Evolutionary conservation across 2,888 invertebrate genomes (phyloP), one percentile per base, ranked within the genome.

Genomic region (Gymnocheta viridis): DNA sequence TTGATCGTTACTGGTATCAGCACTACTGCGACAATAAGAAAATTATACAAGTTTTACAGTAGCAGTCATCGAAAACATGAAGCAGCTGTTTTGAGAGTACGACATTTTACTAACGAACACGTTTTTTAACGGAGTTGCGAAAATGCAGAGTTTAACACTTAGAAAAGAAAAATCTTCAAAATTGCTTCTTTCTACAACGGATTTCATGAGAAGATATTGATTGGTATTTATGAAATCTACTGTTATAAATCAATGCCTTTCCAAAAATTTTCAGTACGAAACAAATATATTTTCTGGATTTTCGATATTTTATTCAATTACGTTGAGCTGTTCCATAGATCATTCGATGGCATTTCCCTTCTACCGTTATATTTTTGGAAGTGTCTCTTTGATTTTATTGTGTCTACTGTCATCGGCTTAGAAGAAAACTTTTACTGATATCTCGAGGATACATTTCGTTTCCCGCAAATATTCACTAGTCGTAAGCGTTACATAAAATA

Each of bases 211-310:
- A 58, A 58, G 62, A 56, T 41, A 29, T 74, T 77, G 84, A 29
- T 74, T 77, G 84, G 84, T 84, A 84, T 84, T 84, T 84, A 84
- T 84, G 67, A 77, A 73, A 78, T 73, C 77, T 72, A 41, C 67
- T 82, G 64, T 72, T 74, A 72, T 80, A 84, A 84, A 80, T 67
- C 54, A 73, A 58, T 73, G 58, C 47, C 44, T 77, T 73, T 76
- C 77, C 44, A 70, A 67, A 60, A 82, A 60, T 49, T 80, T 81
- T 84, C 72, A 81, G 81, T 78, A 47, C 32, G 22, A 56, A 49
- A 56, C 32, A 56, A 62, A 62, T 27, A 47, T 38, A 14, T 0
- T 32, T 32, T 38, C 24, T 76, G 76, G 66, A 58, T 56, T 69
- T 44, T 66, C 32, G 17, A 29, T 24, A 54, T 44, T 44, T 35